These are phyloP conservation scores for Crotalus tigris DNA, from an alignment of 2,113 vertebrate genomes.

Conservation along the genomic window DNA sequence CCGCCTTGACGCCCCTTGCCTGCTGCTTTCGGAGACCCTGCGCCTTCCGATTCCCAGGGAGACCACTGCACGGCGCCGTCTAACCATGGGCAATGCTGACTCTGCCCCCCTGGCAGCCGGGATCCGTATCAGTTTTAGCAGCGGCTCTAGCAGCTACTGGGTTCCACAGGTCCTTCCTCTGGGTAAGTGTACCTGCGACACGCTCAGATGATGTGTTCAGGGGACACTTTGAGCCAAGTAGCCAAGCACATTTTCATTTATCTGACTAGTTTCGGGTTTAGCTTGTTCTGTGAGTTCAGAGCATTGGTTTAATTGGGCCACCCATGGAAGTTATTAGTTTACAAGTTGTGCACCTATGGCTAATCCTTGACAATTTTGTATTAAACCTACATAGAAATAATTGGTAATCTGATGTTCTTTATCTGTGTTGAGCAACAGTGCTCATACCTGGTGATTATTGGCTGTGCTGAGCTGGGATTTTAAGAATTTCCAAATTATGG, in stretches of 20 bases:
- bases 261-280: background rate
- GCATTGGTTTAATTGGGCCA: background rate
- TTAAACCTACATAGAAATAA: background rate
- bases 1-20: background rate
- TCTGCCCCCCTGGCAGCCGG: constrained; percentile 30
- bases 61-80: background rate
- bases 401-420: background rate
- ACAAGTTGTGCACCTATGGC: background rate
- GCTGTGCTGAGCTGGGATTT: background rate
- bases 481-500: background rate
- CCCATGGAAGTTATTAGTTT: background rate
- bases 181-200: background rate
- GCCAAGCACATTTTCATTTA: background rate
- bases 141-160: background rate
- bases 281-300: background rate
- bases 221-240: background rate
- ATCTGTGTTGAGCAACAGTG: background rate
- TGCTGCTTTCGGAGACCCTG: background rate
- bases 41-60: background rate
- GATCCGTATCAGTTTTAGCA: background rate
- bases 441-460: background rate
- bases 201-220: background rate
- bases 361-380: background rate
- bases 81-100: constrained; percentile 54
- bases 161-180: background rate